Evolutionary conservation across 2,797 vertebrate species (phyloP).

Genomic region (Coendou prehensilis): DNA sequence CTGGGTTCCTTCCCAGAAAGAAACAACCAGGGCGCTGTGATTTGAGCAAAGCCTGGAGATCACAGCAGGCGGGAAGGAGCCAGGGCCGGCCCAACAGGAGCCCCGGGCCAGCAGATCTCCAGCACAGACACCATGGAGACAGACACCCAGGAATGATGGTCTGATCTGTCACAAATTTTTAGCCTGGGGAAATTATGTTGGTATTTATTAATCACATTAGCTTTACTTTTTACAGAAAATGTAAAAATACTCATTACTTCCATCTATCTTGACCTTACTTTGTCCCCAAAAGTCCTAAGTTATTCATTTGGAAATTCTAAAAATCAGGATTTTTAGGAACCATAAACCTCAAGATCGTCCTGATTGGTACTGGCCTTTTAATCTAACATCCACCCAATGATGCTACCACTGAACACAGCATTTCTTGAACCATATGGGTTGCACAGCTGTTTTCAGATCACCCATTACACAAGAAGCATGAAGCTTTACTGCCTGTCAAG

Average conservation of each 20-base stretch:
- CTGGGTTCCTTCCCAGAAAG: not conserved
- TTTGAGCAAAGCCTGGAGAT: not conserved
- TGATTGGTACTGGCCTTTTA: not conserved
- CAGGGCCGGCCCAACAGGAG: not conserved
- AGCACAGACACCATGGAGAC: not conserved
- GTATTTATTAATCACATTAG: not conserved
- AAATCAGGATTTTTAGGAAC: not conserved
- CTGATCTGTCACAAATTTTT: not conserved
- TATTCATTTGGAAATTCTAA: conserved; percentile 35
- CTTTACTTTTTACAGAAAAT: not conserved
- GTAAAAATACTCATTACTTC: not conserved
- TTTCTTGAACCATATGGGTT: not conserved
- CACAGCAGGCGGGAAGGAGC: no score
- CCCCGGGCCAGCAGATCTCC: not conserved
- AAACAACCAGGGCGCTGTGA: not conserved
- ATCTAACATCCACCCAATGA: not conserved
- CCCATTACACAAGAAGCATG: not conserved
- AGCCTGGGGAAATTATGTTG: not conserved
- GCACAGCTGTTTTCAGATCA: not conserved
- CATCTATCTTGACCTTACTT: not conserved
- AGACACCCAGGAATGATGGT: not conserved
- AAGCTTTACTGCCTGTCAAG: not conserved
- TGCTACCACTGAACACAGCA: not conserved
- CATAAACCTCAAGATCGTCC: not conserved
- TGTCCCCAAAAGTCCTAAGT: not conserved